phyloP scores from a whole-genome alignment of 2,888 invertebrate species.

The Lithodes maja region DNA sequence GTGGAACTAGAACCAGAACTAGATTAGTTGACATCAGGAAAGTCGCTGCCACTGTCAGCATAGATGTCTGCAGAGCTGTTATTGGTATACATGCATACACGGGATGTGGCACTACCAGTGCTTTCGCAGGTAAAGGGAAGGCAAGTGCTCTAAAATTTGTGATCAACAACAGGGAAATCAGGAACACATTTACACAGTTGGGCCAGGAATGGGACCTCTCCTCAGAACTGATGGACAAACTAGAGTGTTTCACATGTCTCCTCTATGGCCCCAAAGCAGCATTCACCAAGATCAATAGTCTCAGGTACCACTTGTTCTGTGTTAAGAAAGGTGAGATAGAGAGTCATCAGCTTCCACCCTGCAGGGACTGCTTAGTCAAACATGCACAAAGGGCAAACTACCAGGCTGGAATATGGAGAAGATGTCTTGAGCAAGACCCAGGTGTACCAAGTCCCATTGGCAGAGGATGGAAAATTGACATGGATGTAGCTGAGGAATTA shows the following conservation, averaged over 20 bases:
- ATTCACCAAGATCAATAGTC: background rate
- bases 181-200: too few relatives aligned
- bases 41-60: background rate
- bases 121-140: background rate
- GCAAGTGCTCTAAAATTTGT: too few relatives aligned
- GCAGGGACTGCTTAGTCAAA: conserved; percentile 16
- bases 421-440: conserved; percentile 1
- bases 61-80: conserved; percentile 18
- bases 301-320: conserved; percentile 28
- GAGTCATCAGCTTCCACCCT: conserved; percentile 29
- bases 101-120: conserved; percentile 7
- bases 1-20: conserved; percentile 11
- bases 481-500: background rate
- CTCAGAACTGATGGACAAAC: background rate
- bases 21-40: conserved; percentile 10
- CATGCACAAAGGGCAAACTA: conserved; percentile 42
- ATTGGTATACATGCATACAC: conserved; percentile 7
- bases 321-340: conserved; percentile 20
- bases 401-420: conserved; percentile 34
- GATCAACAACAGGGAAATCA: too few relatives aligned
- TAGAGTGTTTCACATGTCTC: background rate
- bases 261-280: background rate
- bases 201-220: background rate
- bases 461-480: background rate
- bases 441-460: conserved; percentile 12